Conservation (phyloP, 1,140 invertebrate species). For the Forficula auricularia region DNA sequence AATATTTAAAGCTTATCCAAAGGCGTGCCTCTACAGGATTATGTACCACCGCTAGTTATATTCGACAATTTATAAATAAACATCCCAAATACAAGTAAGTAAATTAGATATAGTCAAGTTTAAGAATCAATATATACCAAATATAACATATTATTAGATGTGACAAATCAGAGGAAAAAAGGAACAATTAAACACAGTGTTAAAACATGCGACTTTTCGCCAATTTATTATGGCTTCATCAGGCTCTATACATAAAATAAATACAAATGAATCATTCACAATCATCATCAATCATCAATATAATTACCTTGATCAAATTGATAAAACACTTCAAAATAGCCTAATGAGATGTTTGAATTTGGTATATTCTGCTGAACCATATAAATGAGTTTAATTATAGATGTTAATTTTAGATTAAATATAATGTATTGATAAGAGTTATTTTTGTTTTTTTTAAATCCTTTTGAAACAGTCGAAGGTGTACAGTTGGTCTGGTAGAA, state of each 20-base stretch:
- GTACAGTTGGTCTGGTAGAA: no score
- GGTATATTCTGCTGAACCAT: no score
- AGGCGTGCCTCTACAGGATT: slow-evolving; percentile 71
- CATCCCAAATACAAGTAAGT: slow-evolving; percentile 80
- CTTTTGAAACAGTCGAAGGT: no score
- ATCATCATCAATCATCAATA: no score
- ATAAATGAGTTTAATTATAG: no score
- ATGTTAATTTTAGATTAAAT: no score
- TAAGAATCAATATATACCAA: background rate
- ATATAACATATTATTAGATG: background rate
- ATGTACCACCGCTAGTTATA: slow-evolving; percentile 77
- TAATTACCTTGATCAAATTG: no score
- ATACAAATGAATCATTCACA: background rate
- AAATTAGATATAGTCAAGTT: background rate
- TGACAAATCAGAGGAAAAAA: background rate
- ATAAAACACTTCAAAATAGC: no score
- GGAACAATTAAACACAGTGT: background rate
- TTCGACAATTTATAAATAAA: slow-evolving; percentile 70
- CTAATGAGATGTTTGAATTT: no score
- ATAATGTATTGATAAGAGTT: no score
- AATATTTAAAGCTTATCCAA: slow-evolving; percentile 91
- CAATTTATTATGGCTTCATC: background rate
- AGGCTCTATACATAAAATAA: background rate
- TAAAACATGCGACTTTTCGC: background rate
- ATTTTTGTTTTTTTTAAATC: no score